Evolutionary conservation across 2,888 invertebrate genomes (phyloP), one percentile per base, ranked within the genome.

Genomic region (Gasteruption jaculator): DNA sequence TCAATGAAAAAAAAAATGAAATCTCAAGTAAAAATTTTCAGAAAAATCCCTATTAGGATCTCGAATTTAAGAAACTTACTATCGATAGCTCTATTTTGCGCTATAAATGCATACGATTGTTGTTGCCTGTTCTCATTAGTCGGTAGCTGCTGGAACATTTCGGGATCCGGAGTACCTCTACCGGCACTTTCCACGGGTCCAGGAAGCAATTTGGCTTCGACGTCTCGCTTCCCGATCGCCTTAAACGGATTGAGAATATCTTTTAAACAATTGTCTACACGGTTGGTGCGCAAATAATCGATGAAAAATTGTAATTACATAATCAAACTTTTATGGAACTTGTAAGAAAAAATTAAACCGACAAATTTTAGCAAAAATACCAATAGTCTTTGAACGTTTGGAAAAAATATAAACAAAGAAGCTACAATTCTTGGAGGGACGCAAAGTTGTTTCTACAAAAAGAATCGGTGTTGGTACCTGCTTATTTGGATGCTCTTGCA

Each of bases 401-500:
- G n/a, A n/a, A n/a, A n/a, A n/a, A n/a, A n/a, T n/a, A n/a, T n/a
- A n/a, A n/a, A n/a, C n/a, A n/a, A n/a, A n/a, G n/a, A n/a, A n/a
- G n/a, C n/a, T n/a, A n/a, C n/a, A n/a, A n/a, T n/a, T n/a, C n/a
- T n/a, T n/a, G n/a, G n/a, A n/a, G n/a, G n/a, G n/a, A n/a, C n/a
- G n/a, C n/a, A n/a, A n/a, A n/a, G n/a, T n/a, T n/a, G n/a, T n/a
- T n/a, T n/a, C n/a, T n/a, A n/a, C n/a, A n/a, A n/a, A n/a, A n/a
- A n/a, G n/a, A n/a, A n/a, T n/a, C n/a, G n/a, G n/a, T n/a, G n/a
- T n/a, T n/a, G n/a, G n/a, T 72, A 86, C 83, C 77, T 85, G 81
- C 62, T 82, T 84, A 20, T 83, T 82, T 41, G 81, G 80, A 67
- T 81, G 79, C 58, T 88, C 85, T 53, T 78, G 79, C 77, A 89